phyloP scores from a whole-genome alignment of 2,888 invertebrate genomes.

The Ophion slaviceki region DNA sequence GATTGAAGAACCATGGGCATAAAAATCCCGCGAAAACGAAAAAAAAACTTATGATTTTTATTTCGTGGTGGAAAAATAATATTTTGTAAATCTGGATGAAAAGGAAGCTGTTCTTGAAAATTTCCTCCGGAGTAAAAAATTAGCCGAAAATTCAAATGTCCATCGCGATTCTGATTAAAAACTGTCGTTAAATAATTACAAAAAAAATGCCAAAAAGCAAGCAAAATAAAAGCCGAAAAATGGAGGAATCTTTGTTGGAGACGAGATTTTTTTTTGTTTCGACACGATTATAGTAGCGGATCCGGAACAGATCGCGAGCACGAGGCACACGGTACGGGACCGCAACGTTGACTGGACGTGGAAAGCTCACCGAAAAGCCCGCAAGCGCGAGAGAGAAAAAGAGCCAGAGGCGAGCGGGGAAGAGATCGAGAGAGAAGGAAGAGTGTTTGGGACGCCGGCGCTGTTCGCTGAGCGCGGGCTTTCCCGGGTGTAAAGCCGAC shows the following conservation, averaged over 20 bases:
- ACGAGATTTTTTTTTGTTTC: neutral
- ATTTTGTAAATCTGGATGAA: neutral
- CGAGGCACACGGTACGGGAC: slow-evolving; percentile 47
- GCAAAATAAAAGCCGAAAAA: neutral
- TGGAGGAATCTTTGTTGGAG: neutral
- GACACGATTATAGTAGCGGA: neutral
- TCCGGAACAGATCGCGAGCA: neutral
- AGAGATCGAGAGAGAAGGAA: slow-evolving; percentile 15
- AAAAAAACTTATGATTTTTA: no score
- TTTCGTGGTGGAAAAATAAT: neutral
- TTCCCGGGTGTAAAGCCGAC: slow-evolving; percentile 19
- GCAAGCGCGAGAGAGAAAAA: slow-evolving; percentile 30
- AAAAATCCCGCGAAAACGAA: neutral
- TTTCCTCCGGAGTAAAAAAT: neutral
- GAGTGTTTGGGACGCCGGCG: slow-evolving; percentile 47
- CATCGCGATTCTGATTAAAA: neutral
- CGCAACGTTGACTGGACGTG: slow-evolving; percentile 55
- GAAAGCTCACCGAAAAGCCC: slow-evolving; percentile 20
- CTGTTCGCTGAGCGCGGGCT: slow-evolving; percentile 50
- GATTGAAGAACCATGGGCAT: neutral
- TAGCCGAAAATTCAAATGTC: neutral
- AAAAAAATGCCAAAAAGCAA: neutral
- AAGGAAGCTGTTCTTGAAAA: neutral
- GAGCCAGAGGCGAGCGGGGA: neutral
- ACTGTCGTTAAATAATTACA: neutral